Conservation (phyloP, 2,797 vertebrate genomes). For the Sarcoramphus papa region DNA sequence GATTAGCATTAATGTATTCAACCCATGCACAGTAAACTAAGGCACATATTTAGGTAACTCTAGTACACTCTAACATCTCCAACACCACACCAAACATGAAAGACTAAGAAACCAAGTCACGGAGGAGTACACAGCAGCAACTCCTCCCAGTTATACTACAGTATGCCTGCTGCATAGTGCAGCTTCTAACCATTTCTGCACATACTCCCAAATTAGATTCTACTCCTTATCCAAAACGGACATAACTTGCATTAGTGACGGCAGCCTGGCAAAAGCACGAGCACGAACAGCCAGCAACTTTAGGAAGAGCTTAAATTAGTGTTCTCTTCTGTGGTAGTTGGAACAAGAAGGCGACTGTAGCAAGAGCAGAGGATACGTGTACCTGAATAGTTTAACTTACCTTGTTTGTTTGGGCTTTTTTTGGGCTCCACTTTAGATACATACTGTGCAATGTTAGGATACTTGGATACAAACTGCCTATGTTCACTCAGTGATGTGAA, state of each 20-base stretch:
- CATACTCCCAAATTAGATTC: neutral
- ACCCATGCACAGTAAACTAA: neutral
- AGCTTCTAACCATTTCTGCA: neutral
- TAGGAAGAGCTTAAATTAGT: neutral
- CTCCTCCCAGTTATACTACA: neutral
- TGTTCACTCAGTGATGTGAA: neutral
- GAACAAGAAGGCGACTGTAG: neutral
- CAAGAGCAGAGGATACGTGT: neutral
- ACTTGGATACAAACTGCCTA: neutral
- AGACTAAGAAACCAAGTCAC: neutral
- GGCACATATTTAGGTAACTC: neutral
- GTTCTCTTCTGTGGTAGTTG: neutral
- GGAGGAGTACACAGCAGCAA: neutral
- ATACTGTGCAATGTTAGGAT: neutral
- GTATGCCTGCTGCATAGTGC: neutral
- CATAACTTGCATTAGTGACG: neutral
- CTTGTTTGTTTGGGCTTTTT: neutral
- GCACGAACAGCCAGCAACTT: neutral
- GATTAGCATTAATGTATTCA: neutral
- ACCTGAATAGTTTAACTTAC: neutral
- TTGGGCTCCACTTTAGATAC: neutral
- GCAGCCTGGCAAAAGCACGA: neutral
- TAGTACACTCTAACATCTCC: neutral
- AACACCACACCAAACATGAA: neutral
- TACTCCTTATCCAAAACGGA: neutral